A percentile compares a stretch with the other conserved stretches of the same genome.
Evolutionary conservation across 2,888 invertebrate species (phyloP).

Genomic region (Cephus rjabovi): DNA sequence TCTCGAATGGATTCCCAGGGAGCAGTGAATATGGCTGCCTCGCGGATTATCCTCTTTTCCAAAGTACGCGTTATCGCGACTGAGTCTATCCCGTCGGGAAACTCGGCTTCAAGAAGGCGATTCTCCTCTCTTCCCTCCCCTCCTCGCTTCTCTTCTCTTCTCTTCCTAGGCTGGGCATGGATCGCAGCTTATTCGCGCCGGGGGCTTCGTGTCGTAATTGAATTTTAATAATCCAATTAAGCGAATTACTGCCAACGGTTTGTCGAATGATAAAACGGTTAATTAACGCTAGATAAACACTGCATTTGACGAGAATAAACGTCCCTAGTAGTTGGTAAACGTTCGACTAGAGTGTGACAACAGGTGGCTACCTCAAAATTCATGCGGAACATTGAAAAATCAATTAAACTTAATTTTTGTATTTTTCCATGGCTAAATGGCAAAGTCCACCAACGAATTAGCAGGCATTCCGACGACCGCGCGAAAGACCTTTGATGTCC

Average conservation of each 20-base stretch:
- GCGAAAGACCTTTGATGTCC: background rate
- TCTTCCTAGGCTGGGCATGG: background rate
- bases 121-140: conserved; percentile 1
- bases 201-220: conserved; percentile 3
- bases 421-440: background rate
- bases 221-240: conserved; percentile 6
- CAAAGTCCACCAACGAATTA: background rate
- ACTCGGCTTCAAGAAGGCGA: conserved; percentile 3
- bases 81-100: conserved; percentile 6
- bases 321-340: conserved; percentile 12
- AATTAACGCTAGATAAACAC: conserved; percentile 28
- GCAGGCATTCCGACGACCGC: background rate
- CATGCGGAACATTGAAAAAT: background rate
- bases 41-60: background rate
- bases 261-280: conserved; percentile 18
- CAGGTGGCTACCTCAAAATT: conserved; percentile 2
- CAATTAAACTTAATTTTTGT: background rate
- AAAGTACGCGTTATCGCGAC: background rate
- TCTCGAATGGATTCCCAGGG: background rate
- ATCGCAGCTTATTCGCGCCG: background rate
- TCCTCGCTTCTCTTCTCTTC: background rate
- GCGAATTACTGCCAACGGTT: conserved; percentile 2
- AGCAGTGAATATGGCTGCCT: background rate
- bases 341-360: background rate
- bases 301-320: conserved; percentile 29